Evolutionary conservation across 1,140 invertebrate genomes (phyloP), one percentile per base, ranked within the genome.

Genomic region (Drosophila nebulosa): DNA sequence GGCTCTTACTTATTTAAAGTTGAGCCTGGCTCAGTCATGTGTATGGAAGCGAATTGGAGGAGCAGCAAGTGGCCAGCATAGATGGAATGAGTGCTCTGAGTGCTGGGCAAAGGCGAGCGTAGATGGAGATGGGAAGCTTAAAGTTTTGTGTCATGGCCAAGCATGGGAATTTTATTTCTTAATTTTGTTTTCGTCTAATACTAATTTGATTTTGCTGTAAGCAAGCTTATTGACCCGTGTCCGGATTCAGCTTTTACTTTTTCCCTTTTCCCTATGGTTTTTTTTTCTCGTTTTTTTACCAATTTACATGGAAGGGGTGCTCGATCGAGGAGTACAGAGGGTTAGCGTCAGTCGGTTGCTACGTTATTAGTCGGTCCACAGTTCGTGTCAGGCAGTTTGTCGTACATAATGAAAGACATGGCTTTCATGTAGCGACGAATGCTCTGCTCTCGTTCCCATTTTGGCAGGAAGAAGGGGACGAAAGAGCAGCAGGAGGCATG

Each of bases 361-460:
- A 65, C 69, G 78, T 86, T 85, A 85, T 85, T 85, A 85, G 80
- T 83, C 81, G 21, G 39, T 46, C 39, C 39, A 46, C n/a, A 55
- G 81, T 66, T 74, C 81, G 78, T 85, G 80, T 85, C 80, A 78
- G 78, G 56, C 81, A 80, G 80, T 80, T 86, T 85, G 80, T 85
- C 80, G 81, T 86, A 86, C 80, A 85, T 85, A 85, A 85, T 85
- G 80, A 85, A 85, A 85, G 79, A 85, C 80, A 85, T 86, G 77
- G 81, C 79, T 86, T 69, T 86, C 78, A 83, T 79, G 79, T 76
- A 71, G 64, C 79, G 53, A 79, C 27, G 63, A 62, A 55, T 63
- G 67, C 50, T 18, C 21, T 39, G 24, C 26, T 24, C 42, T 10
- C 16, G 7, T 18, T 9, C 18, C 36, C 50, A 56, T 32, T n/a